A percentile compares a stretch with the other conserved stretches of the same genome.
phyloP scores from a whole-genome alignment of 2,113 vertebrate species.

The Strigops habroptila region DNA sequence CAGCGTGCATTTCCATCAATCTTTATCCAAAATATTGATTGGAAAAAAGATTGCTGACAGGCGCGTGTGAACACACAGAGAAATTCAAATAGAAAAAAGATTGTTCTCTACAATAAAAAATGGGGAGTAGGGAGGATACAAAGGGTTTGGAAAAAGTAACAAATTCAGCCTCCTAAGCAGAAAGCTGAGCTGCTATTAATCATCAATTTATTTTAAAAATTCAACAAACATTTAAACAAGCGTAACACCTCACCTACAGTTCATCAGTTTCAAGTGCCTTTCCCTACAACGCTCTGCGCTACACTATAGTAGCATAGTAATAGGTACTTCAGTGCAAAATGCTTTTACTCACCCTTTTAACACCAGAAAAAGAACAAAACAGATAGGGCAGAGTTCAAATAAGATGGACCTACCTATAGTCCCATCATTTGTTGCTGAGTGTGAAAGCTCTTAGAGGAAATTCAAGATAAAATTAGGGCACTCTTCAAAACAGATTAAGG shows the following conservation, averaged over 20 bases:
- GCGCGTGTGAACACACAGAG: not conserved
- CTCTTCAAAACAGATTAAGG: not conserved
- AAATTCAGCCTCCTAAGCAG: not conserved
- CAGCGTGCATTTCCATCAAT: not conserved
- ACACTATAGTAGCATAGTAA: not conserved
- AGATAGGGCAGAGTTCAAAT: not conserved
- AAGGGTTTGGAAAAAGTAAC: not conserved
- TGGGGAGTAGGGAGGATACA: not conserved
- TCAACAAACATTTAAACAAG: not conserved
- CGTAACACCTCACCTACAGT: not conserved
- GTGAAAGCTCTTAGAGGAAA: not conserved
- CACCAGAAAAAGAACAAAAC: not conserved
- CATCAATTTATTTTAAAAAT: not conserved
- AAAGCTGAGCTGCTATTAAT: not conserved
- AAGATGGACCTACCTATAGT: not conserved
- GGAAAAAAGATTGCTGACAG: not conserved
- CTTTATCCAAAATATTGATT: slow-evolving; percentile 4
- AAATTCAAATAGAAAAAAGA: not conserved
- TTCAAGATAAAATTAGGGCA: not conserved
- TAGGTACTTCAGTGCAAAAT: not conserved
- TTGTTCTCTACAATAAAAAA: not conserved
- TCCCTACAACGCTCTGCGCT: rapidly evolving
- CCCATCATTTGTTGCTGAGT: not conserved
- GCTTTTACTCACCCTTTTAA: not conserved
- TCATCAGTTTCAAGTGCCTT: not conserved